Base-by-base conservation (phyloP, 2,113 vertebrate genomes). In the Saccopteryx bilineata region DNA sequence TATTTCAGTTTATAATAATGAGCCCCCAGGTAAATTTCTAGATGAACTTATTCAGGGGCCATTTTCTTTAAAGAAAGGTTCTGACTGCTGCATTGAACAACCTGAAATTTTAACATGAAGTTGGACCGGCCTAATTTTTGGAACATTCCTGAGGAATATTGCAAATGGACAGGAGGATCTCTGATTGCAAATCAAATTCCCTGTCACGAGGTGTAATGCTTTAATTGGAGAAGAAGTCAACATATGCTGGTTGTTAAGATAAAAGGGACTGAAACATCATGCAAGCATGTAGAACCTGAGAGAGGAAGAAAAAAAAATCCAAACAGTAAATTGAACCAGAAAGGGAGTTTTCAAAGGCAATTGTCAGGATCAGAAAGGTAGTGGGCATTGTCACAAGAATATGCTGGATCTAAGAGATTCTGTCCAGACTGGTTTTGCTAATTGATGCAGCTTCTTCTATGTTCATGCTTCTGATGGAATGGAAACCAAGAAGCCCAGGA, bases 1-100 rank as follows among this genome's bases (percentile, higher is more conserved):
- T 83, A 72, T 60, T 60, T 84, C 50, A 79, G 92, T 80, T 84
- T 83, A 24, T 72, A 88, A 48, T 58, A 82, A 54, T 50, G 39
- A 82, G 1, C 28, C 28, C 17, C 10, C 58, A 7, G 10, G 17
- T 84, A 80, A 54, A 85, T 80, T 61, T 66, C 11, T 75, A 46
- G 46, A 2, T 80, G 9, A 89, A 19, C 66, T 58, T 56, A 75
- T 71, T 18, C 12, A 28, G 39, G n/a, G 10, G 69, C 13, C n/a
- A 4, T 69, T 56, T 11, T 68, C 50, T 33, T 26, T 60, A 52
- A 39, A 88, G 8, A 88, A 80, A 56, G 1, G 5, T 60, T 71
- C 48, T 78, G 26, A 39, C 7, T 33, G 5, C 11, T 58, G 28
- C 24, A n/a, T 65, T 63, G 33, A 65, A 69, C 7, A 63, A 31